Evolutionary conservation across 2,797 vertebrate species (phyloP).

Genomic region (Rhynchotus rufescens): DNA sequence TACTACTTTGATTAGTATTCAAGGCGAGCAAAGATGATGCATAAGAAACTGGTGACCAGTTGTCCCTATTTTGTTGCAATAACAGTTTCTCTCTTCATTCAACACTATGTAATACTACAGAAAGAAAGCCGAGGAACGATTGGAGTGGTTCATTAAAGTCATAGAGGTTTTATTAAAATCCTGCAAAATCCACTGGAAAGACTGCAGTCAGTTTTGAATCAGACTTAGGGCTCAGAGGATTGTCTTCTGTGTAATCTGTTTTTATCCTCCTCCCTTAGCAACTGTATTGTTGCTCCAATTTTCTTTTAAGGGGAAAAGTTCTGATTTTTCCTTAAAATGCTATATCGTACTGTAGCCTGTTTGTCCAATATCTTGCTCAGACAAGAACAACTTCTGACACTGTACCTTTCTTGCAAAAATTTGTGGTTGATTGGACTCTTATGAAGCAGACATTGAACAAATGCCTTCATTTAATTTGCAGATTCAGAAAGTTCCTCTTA

Average conservation of each 20-base stretch:
- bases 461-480: not conserved
- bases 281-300: not conserved
- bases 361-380: not conserved
- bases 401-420: not conserved
- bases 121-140: not conserved
- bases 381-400: not conserved
- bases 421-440: not conserved
- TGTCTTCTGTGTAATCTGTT: not conserved
- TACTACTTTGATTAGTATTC: slow-evolving; percentile 16
- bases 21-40: not conserved
- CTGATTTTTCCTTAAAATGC: slow-evolving; percentile 5
- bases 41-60: not conserved
- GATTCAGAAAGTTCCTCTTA: not conserved
- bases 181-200: slow-evolving; percentile 20
- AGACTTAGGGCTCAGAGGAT: not conserved
- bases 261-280: slow-evolving; percentile 26
- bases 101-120: not conserved
- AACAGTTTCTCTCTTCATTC: not conserved
- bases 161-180: not conserved
- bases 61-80: not conserved
- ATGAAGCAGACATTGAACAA: not conserved
- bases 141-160: not conserved
- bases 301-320: not conserved
- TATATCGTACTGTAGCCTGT: not conserved
- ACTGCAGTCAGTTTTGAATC: slow-evolving; percentile 2